Evolutionary conservation across 2,888 invertebrate genomes (phyloP).

Genomic region (Nymphalis urticae): DNA sequence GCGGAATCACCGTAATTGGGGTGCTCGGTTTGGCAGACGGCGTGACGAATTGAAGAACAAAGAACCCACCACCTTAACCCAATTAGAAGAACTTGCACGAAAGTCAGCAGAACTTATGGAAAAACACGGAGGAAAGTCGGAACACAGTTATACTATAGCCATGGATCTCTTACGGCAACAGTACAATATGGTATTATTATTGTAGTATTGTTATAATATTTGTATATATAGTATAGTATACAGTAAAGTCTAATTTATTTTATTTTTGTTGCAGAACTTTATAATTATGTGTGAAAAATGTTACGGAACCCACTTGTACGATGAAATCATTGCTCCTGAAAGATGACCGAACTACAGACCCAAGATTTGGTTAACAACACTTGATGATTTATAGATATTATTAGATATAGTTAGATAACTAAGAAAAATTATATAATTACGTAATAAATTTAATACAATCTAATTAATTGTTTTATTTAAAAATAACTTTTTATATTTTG

Average conservation of each 20-base stretch:
- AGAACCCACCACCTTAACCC: slow-evolving; percentile 33
- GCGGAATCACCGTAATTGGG: slow-evolving; percentile 36
- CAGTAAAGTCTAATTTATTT: background rate
- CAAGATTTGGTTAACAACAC: no score
- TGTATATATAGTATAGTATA: background rate
- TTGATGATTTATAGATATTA: no score
- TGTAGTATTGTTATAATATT: background rate
- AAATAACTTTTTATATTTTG: no score
- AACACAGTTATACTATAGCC: slow-evolving; percentile 29
- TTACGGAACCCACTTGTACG: slow-evolving; percentile 48
- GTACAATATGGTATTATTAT: slow-evolving; percentile 39
- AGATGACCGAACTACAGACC: slow-evolving; percentile 37
- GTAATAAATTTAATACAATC: no score
- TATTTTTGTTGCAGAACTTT: slow-evolving; percentile 50
- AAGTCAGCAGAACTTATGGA: slow-evolving; percentile 33
- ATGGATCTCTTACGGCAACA: slow-evolving; percentile 40
- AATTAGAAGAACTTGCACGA: slow-evolving; percentile 38
- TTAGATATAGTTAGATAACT: no score
- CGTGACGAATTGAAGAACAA: slow-evolving; percentile 20
- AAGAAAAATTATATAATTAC: no score
- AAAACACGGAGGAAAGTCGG: slow-evolving; percentile 26
- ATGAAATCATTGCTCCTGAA: slow-evolving; percentile 55
- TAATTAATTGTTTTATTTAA: no score
- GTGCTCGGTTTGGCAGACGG: slow-evolving; percentile 27
- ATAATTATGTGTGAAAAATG: slow-evolving; percentile 49